Base-by-base conservation (phyloP, 2,797 vertebrate species). In the Neomorphus geoffroyi region DNA sequence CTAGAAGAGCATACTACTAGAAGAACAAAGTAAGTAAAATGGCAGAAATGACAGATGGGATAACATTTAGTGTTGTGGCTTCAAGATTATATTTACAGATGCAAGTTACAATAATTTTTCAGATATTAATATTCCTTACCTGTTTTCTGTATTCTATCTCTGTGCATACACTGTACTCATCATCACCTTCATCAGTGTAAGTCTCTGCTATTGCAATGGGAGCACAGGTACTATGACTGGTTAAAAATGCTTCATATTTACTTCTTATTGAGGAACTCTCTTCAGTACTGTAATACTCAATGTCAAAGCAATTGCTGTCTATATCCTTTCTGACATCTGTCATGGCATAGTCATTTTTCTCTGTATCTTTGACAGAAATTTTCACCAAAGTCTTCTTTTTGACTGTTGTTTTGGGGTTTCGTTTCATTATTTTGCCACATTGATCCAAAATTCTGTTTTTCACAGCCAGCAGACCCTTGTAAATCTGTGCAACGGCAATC, bases 401-500 rank as follows among this genome's bases (percentile, higher is more conserved):
- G 33, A 56, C 11, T 53, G 11, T 6, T 37, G 10, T 94, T 98
- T 97, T 81, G 61, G 33, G 37, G 10, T 12, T 93, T 58, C 28
- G 66, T 78, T 61, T 78, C 88, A 15, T 74, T 19, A 7, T 21
- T 77, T 77, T 94, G 86, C 45, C 65, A 61, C 93, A 97, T 43
- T 13, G 97, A 77, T 97, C 95, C 46, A 37, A 15, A 57, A 98
- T 18, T 51, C 70, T 83, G 1, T 15, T 61, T 32, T 98, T 97
- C 78, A 98, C 77, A 95, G 97, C 98, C 72, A 33, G 87, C 64
- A 99, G 97, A 27, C 98, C 98, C 5, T 88, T 62, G 30, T 50
- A 88, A 96, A 99, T 98, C 26, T 97, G 95, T 74, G 97, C 98
- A 80, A 99, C 96, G 66, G 99, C 99, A 53, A 99, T 97, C 10